Evolutionary conservation across 2,113 vertebrate genomes (phyloP), one percentile per base, ranked within the genome.

Genomic region (Zingel zingel): DNA sequence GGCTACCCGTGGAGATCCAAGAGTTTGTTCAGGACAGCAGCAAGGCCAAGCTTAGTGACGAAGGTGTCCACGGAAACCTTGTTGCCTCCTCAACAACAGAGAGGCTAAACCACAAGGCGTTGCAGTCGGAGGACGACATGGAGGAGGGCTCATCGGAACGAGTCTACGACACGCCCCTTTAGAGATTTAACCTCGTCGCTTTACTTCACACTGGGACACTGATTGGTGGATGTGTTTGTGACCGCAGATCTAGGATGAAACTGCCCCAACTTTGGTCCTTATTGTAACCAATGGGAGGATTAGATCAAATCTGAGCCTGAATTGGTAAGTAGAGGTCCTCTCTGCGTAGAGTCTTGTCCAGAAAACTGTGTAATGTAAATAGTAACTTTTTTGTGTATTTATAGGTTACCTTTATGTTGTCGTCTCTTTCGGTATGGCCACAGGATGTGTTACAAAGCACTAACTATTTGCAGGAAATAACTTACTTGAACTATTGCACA

Each of bases 1-100:
- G 98, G 93, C 96, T 99, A 71, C 98, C 98, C 30, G 94, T 98
- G 94, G 98, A 99, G 95, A 99, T 99, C 93, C 95, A 98, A 93
- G 98, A 99, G 91, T 99, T 99, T 4, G 97, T 99, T 63, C 98
- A 99, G 94, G 98, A 99, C 91, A 97, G 96, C 79, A 95, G 97
- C 96, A 98, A 97, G 94, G 94, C 96, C 87, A 98, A 96, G 90
- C 94, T 96, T 57, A 96, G 88, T 5, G 96, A 97, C 68, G 96
- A 96, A 88, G 4, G 88, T 82, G 66, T 89, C 95, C 83, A 86
- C 86, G 82, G 86, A 33, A 87, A 82, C 83, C 87, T 93, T 0
- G 76, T 95, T 56, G 82, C 91, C 74, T 94, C 96, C 58, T 87
- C 96, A 3, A 91, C 94, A 13, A 51, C 92, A 0, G 97, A 98